These are phyloP conservation scores for Enteromius viviparus DNA, from an alignment of 2,797 vertebrate species.

Conservation along the genomic window DNA sequence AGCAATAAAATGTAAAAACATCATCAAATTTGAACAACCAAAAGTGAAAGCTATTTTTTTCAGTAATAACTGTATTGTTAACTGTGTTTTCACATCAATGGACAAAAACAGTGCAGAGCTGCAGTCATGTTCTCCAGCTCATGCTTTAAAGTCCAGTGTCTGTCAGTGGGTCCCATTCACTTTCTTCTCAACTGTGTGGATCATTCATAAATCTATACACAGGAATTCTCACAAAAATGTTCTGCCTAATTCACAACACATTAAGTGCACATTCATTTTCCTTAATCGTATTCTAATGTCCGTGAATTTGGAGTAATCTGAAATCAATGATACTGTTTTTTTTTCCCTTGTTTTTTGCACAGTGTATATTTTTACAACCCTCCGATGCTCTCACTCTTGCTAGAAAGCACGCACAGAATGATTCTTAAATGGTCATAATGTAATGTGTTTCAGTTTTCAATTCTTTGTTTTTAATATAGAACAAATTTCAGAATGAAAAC, in stretches of 20 bases:
- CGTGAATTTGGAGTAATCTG: neutral
- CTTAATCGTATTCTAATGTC: neutral
- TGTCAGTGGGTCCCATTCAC: neutral
- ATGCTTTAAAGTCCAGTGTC: neutral
- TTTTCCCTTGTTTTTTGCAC: neutral
- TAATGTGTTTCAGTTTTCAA: neutral
- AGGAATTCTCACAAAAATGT: neutral
- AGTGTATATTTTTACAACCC: neutral
- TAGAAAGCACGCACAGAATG: neutral
- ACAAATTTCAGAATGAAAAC: neutral
- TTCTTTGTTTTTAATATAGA: neutral
- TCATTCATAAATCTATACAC: neutral
- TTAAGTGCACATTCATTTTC: neutral
- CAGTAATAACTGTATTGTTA: neutral
- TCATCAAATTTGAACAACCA: neutral
- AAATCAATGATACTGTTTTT: neutral
- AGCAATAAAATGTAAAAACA: neutral
- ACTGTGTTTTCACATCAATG: neutral
- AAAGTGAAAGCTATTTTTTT: neutral
- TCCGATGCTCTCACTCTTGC: neutral
- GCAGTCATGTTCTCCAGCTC: neutral
- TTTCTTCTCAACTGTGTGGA: neutral
- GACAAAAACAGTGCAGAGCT: neutral
- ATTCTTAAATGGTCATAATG: neutral
- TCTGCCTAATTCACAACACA: neutral